Evolutionary conservation across 2,888 invertebrate species (phyloP).

Genomic region (Cheilosia grossa): DNA sequence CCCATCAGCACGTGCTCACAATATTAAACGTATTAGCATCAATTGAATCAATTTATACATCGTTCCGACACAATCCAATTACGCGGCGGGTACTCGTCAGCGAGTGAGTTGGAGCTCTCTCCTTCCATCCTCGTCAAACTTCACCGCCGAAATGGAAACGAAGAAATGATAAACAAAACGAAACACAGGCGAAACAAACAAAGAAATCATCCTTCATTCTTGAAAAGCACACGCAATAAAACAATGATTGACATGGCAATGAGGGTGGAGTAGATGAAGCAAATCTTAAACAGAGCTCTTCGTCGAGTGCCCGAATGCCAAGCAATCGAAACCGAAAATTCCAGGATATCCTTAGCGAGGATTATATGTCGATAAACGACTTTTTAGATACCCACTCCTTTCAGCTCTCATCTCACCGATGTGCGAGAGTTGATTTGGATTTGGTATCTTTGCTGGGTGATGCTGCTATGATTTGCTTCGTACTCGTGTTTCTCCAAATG

Average conservation of each 20-base stretch:
- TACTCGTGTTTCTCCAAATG: conserved; percentile 24
- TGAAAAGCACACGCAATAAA: conserved; percentile 28
- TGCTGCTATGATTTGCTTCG: conserved; percentile 52
- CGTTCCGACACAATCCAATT: conserved; percentile 62
- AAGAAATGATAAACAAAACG: conserved; percentile 52
- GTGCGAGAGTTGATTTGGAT: conserved; percentile 60
- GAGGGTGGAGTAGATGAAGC: background rate
- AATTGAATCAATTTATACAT: conserved; percentile 65
- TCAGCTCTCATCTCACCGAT: conserved; percentile 19
- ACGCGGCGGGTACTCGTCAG: conserved; percentile 48
- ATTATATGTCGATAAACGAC: conserved; percentile 65
- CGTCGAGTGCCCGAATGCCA: conserved; percentile 22
- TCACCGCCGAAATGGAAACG: conserved; percentile 12
- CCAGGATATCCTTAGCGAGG: conserved; percentile 55
- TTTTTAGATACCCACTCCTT: conserved; percentile 58
- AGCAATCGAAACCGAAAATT: conserved; percentile 55
- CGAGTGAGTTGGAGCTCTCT: background rate
- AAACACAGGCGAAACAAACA: conserved; percentile 54
- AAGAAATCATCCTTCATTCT: conserved; percentile 54
- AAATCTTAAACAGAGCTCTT: background rate
- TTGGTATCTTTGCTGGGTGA: conserved; percentile 54
- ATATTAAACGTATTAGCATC: conserved; percentile 58
- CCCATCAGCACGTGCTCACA: conserved; percentile 55
- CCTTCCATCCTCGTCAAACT: background rate
- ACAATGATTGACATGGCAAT: background rate